Evolutionary conservation across 2,888 invertebrate genomes (phyloP).

Genomic region (Torymus aiolomorphi): DNA sequence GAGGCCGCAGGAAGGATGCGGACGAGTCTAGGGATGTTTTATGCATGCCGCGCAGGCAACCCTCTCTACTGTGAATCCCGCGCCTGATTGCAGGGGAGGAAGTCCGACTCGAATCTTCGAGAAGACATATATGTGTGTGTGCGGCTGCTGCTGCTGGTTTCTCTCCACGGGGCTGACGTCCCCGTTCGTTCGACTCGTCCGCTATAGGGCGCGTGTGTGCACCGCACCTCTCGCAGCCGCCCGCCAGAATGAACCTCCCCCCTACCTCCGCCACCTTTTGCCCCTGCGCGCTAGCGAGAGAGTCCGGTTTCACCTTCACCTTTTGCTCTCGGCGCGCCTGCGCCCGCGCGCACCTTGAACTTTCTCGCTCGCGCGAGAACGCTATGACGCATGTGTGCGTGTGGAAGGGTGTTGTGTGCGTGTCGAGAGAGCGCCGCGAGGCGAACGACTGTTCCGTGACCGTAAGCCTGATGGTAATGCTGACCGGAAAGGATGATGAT

Average conservation of each 20-base stretch:
- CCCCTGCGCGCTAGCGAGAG: background rate
- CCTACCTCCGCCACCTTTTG: background rate
- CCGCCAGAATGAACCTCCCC: conserved; percentile 23
- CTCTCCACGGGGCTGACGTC: no score
- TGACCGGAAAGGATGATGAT: no score
- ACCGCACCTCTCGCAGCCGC: background rate
- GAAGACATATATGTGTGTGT: background rate
- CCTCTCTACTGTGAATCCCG: no score
- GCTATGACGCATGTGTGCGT: background rate
- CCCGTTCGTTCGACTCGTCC: no score
- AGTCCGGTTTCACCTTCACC: conserved; percentile 55
- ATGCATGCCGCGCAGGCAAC: no score
- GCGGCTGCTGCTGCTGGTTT: no score
- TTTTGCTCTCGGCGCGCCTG: conserved; percentile 34
- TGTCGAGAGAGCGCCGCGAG: background rate
- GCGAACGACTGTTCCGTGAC: no score
- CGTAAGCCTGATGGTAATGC: no score
- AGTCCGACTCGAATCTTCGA: conserved; percentile 3
- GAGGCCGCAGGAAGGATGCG: no score
- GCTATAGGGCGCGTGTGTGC: no score
- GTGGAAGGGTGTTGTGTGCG: background rate
- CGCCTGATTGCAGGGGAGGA: no score
- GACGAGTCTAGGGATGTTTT: no score
- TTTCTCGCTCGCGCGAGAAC: background rate
- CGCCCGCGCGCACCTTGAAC: conserved; percentile 11